Base-by-base conservation (phyloP, 2,113 vertebrate genomes). In the Narcine bancroftii region DNA sequence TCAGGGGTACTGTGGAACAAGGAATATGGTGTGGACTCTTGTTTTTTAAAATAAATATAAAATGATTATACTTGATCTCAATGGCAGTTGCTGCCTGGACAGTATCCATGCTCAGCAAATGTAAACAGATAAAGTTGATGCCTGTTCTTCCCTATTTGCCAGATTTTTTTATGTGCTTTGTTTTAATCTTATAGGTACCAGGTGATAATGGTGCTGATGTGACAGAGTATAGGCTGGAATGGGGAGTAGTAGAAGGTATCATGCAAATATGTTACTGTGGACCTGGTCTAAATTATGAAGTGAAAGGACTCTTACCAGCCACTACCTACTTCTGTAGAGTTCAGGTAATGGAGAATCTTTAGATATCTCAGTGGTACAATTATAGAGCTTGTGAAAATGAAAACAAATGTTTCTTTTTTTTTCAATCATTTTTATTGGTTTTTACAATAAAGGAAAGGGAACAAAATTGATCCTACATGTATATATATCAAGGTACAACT, bases 201-300 rank as follows among this genome's bases (percentile, higher is more conserved):
- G 92, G 94, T 53, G 96, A 96, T 94, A 99, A 99, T 0, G 98
- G 98, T 91, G 97, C 97, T 21, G 95, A 97, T 0, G 95, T 99
- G 93, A 97, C 96, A 0, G 98, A 99, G 94, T 99, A 97, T 93
- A 97, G 98, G 1, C 93, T 99, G 92, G 98, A 99, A 94, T 99
- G 98, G 98, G 98, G 98, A 0, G 97, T 97, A 1, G 97, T 97
- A 60, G 98, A 99, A 94, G 98, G 98, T 92, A 96, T 94, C 94
- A 98, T 99, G 98, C 97, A 98, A 95, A 94, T 96, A 92, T 97
- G 97, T 93, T 99, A 99, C 92, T 97, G 95, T 39, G 98, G 98
- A 4, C 94, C 97, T 21, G 96, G 95, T 33, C 95, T 97, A 92
- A 96, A 92, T 94, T 97, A 97, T 71, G 98, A 99, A 94, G 94